A percentile compares a stretch with the other conserved stretches of the same genome.
Evolutionary conservation across 1,140 invertebrate genomes (phyloP).

Genomic region (Drosophila pruinosa): DNA sequence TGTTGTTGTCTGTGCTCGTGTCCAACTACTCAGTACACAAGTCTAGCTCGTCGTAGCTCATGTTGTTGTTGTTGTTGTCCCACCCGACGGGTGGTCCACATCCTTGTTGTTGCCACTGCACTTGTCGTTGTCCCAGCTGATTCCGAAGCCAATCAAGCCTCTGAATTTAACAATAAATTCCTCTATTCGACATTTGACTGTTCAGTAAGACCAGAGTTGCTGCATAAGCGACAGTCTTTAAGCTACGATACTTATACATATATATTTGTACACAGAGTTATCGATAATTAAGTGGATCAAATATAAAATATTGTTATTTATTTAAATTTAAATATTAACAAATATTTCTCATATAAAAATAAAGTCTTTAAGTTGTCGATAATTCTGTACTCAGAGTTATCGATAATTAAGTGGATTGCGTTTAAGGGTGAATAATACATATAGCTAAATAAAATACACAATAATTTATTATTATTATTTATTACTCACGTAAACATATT

Average conservation of each 20-base stretch:
- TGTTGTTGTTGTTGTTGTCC: background rate
- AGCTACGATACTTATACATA: too few species aligned
- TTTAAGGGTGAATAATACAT: too few species aligned
- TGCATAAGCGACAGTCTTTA: too few species aligned
- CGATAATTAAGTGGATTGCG: too few species aligned
- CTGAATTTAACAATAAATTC: constrained; percentile 19
- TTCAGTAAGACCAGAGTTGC: background rate
- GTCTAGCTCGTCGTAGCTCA: constrained; percentile 25
- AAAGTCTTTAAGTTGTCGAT: too few species aligned
- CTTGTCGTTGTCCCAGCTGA: constrained; percentile 41
- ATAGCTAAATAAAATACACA: too few species aligned
- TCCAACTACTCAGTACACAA: constrained; percentile 39
- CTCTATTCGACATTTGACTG: background rate
- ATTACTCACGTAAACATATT: too few species aligned
- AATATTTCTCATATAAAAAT: too few species aligned
- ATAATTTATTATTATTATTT: too few species aligned
- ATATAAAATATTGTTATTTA: background rate
- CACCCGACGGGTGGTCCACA: background rate
- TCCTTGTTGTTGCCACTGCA: too few species aligned
- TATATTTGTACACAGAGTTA: background rate
- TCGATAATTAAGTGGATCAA: background rate
- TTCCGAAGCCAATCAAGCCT: constrained; percentile 18
- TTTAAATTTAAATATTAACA: too few species aligned
- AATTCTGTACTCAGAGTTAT: too few species aligned
- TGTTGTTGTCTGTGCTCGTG: constrained; percentile 9